Conservation (phyloP, 1,140 invertebrate genomes). For the Drosophila orena region DNA sequence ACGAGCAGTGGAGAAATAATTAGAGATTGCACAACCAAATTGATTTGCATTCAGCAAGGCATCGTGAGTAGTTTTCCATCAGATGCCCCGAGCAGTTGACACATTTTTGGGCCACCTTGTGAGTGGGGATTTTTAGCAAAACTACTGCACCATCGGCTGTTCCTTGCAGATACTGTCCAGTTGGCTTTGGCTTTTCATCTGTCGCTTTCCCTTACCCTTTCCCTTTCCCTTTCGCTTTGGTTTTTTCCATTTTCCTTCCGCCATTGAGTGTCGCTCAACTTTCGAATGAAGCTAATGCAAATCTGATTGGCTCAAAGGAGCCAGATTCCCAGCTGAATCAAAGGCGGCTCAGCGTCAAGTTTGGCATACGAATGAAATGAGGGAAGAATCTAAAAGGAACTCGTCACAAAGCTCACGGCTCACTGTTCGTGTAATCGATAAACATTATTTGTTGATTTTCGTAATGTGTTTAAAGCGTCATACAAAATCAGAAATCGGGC, state of each 20-base stretch:
- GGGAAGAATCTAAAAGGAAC: background rate
- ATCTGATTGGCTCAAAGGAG: conserved; percentile 24
- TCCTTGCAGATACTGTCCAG: background rate
- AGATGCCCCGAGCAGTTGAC: background rate
- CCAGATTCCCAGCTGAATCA: conserved; percentile 8
- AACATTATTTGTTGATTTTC: conserved; percentile 58
- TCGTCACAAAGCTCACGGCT: background rate
- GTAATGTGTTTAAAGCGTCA: conserved; percentile 44
- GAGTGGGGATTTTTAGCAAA: background rate
- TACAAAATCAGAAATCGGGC: conserved; percentile 15
- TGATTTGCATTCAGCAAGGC: too few relatives aligned
- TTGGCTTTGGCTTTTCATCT: background rate
- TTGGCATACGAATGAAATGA: background rate
- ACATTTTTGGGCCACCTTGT: background rate
- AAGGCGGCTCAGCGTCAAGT: conserved; percentile 5
- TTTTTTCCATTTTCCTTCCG: background rate
- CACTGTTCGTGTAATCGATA: conserved; percentile 54
- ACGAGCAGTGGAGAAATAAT: too few relatives aligned
- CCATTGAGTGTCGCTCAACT: conserved; percentile 4
- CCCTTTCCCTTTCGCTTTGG: background rate
- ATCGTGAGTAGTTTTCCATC: too few relatives aligned
- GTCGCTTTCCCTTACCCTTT: background rate
- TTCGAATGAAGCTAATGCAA: conserved; percentile 13
- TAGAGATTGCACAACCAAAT: background rate
- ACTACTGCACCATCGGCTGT: too few relatives aligned